Percentiles rank a stretch among this genome's conserved stretches.
Conservation (phyloP, 2,888 invertebrate species). For the Mythimna loreyi region DNA sequence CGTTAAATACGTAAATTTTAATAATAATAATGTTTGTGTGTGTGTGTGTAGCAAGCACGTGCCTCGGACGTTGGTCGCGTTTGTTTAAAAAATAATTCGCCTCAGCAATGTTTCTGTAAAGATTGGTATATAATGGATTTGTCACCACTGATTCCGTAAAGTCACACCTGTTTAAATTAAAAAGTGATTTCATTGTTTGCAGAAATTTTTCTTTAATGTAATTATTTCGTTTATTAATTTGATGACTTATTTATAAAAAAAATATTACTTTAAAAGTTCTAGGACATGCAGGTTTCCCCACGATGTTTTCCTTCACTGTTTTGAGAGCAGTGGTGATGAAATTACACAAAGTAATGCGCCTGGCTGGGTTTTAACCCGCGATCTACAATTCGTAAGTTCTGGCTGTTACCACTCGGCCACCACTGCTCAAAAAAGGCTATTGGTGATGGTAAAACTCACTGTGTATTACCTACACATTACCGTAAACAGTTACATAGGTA, state of each 20-base stretch:
- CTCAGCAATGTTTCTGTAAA: background rate
- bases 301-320: no score
- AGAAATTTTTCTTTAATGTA: background rate
- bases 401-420: no score
- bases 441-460: no score
- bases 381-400: no score
- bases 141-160: constrained; percentile 21
- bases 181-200: constrained; percentile 10
- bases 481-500: constrained; percentile 1
- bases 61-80: background rate
- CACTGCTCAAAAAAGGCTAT: no score
- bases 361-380: no score
- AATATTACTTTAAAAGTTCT: no score
- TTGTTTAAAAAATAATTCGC: constrained; percentile 33
- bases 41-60: constrained; percentile 17
- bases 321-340: no score
- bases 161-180: constrained; percentile 17
- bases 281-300: no score
- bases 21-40: no score
- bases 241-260: no score
- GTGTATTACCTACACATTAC: background rate
- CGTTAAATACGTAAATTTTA: constrained; percentile 1
- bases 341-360: no score
- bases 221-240: background rate
- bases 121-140: constrained; percentile 16